phyloP scores from a whole-genome alignment of 2,113 vertebrate species.

The Phalacrocorax pelagicus region DNA sequence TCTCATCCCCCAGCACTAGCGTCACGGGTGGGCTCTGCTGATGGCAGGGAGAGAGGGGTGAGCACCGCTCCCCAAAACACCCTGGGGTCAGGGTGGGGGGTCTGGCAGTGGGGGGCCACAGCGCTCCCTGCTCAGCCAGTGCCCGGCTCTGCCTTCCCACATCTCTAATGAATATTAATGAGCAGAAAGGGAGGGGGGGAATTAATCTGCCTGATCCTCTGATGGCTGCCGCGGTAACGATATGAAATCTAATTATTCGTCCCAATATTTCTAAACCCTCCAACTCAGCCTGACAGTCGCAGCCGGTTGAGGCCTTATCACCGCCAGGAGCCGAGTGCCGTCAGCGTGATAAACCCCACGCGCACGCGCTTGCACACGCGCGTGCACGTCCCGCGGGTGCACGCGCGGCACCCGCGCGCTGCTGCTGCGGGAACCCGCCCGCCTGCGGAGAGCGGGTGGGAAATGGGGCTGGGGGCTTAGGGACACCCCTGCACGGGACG shows the following conservation, averaged over 20 bases:
- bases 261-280: conserved; percentile 90
- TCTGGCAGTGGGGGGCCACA: rapidly evolving
- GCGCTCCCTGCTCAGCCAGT: rapidly evolving
- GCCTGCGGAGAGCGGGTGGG: rapidly evolving
- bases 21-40: conserved; percentile 57
- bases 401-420: rapidly evolving
- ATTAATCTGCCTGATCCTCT: conserved; percentile 97
- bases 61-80: rapidly evolving
- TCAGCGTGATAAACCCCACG: conserved; percentile 58
- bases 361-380: not conserved
- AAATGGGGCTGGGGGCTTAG: not conserved
- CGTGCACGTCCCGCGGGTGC: not conserved
- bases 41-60: not conserved
- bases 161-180: conserved; percentile 96
- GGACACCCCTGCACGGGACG: rapidly evolving
- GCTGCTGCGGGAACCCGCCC: not conserved
- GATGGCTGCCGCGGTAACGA: conserved; percentile 89
- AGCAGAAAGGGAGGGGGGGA: conserved; percentile 60
- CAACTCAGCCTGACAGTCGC: conserved; percentile 73
- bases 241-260: conserved; percentile 99
- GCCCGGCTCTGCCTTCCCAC: conserved; percentile 28
- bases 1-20: conserved; percentile 80
- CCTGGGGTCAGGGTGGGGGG: not conserved
- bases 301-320: conserved; percentile 72
- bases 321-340: conserved; percentile 47